Evolutionary conservation across 2,888 invertebrate species (phyloP).

Genomic region (Chrysopilus asiliformis): DNA sequence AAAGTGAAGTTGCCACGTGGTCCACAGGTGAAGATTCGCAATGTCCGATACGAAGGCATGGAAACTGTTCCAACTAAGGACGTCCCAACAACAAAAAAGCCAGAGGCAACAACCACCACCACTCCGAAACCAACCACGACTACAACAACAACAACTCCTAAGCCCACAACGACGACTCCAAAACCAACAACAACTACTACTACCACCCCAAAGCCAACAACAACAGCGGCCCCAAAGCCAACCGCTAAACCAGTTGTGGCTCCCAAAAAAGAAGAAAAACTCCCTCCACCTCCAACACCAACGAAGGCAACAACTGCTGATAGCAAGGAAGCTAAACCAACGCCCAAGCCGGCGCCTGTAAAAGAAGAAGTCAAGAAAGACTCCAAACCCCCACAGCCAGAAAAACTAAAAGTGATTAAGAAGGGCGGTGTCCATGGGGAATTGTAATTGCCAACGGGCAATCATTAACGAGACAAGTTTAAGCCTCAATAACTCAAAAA

Average conservation of each 20-base stretch:
- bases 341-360: slow-evolving; percentile 36
- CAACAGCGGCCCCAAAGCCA: slow-evolving; percentile 3
- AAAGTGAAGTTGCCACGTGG: slow-evolving; percentile 43
- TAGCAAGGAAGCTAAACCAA: slow-evolving; percentile 19
- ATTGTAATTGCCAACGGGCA: too few relatives aligned
- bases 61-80: slow-evolving; percentile 19
- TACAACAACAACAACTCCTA: slow-evolving; percentile 16
- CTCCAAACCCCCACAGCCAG: slow-evolving; percentile 39
- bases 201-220: slow-evolving; percentile 18
- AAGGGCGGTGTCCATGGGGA: slow-evolving; percentile 39
- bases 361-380: slow-evolving; percentile 43
- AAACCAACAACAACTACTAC: slow-evolving; percentile 17
- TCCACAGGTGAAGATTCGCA: slow-evolving; percentile 26
- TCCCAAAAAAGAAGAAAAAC: slow-evolving; percentile 17
- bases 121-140: slow-evolving; percentile 19
- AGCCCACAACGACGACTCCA: slow-evolving; percentile 16
- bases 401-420: slow-evolving; percentile 46
- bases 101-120: slow-evolving; percentile 20
- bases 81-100: slow-evolving; percentile 16
- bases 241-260: slow-evolving; percentile 16
- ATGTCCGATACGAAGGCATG: slow-evolving; percentile 30
- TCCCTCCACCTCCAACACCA: slow-evolving; percentile 16
- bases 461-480: too few relatives aligned
- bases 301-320: slow-evolving; percentile 11
- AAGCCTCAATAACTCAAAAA: too few relatives aligned